A percentile compares a stretch with the other conserved stretches of the same genome.
These are phyloP conservation scores for Pteronotus mesoamericanus DNA, from an alignment of 2,797 vertebrate species.

Conservation along the genomic window DNA sequence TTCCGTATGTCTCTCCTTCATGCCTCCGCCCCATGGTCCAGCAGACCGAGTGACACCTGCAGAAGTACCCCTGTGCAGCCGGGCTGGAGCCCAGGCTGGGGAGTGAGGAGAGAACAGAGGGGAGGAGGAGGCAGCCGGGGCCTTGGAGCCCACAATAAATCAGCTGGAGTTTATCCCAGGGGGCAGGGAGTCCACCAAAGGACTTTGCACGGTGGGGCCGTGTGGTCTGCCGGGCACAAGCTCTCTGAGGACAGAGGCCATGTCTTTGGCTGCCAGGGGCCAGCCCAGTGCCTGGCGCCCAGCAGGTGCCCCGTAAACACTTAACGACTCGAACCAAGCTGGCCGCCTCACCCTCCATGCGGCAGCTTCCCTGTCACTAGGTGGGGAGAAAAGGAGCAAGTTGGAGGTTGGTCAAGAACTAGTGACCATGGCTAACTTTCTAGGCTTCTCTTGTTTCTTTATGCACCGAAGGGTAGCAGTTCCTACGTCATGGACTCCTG, in stretches of 20 bases:
- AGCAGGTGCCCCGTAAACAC: background rate
- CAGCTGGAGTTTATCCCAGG: background rate
- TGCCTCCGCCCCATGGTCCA: background rate
- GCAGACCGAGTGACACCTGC: background rate
- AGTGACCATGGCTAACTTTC: background rate
- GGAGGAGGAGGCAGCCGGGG: background rate
- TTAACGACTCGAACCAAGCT: background rate
- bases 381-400: background rate
- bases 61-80: background rate
- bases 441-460: background rate
- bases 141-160: background rate
- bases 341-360: background rate
- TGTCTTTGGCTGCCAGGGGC: background rate
- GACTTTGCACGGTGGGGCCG: no score
- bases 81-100: background rate
- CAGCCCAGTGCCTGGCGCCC: background rate
- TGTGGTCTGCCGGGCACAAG: background rate
- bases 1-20: background rate
- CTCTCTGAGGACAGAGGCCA: background rate
- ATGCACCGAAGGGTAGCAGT: background rate
- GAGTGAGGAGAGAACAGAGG: background rate
- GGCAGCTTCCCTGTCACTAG: background rate
- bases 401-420: background rate
- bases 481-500: background rate
- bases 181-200: background rate